A percentile compares a stretch with the other conserved stretches of the same genome.
These are phyloP conservation scores for Scolopax mira DNA, from an alignment of 2,113 vertebrate genomes.

Conservation along the genomic window DNA sequence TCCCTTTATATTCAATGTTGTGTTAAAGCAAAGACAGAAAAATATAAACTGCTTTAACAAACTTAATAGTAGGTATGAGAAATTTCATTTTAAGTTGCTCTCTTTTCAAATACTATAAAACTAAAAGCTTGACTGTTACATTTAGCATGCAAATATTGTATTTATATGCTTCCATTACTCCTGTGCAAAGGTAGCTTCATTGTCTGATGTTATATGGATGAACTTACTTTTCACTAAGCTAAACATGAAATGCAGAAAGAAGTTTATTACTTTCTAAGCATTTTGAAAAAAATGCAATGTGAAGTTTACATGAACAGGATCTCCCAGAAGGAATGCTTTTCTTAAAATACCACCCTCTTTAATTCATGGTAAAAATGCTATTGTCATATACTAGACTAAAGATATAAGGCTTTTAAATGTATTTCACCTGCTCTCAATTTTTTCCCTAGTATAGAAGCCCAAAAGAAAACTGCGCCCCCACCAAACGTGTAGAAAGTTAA, in stretches of 20 bases:
- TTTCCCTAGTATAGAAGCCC: background rate
- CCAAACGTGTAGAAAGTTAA: background rate
- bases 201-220: background rate
- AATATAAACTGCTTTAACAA: background rate
- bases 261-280: background rate
- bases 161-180: background rate
- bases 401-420: background rate
- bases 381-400: background rate
- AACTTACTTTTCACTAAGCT: background rate
- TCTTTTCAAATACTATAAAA: background rate
- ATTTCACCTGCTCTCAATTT: background rate
- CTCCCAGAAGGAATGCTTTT: background rate
- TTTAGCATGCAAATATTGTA: background rate
- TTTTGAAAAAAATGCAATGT: background rate
- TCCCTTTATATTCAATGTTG: background rate
- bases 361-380: background rate
- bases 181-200: background rate
- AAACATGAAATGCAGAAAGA: background rate
- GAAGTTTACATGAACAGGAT: background rate
- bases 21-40: background rate
- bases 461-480: background rate
- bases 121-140: background rate
- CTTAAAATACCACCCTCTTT: background rate
- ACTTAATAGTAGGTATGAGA: background rate
- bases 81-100: background rate